These are phyloP conservation scores for Heteromurus nitidus DNA, from an alignment of 2,888 invertebrate species.

Conservation along the genomic window DNA sequence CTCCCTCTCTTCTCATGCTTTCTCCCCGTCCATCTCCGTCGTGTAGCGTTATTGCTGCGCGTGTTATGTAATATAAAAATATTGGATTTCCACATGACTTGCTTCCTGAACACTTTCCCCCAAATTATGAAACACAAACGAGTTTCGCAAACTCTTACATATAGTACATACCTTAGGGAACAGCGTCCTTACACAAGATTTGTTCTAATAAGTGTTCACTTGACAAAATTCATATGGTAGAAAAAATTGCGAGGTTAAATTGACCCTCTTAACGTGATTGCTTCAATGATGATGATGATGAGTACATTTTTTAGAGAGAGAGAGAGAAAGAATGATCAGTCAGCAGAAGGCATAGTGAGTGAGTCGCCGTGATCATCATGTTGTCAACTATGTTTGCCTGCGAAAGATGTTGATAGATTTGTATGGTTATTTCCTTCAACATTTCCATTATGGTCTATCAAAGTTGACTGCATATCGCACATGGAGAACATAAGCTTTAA, in stretches of 20 bases:
- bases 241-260: constrained; percentile 15
- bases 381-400: neutral
- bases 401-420: no score
- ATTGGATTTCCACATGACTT: constrained; percentile 16
- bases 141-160: no score
- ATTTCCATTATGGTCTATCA: no score
- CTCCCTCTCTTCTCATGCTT: no score
- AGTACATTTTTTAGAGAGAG: no score
- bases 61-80: constrained; percentile 11
- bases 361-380: neutral
- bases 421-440: no score
- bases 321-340: neutral
- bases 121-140: constrained; percentile 6
- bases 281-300: neutral
- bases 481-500: no score
- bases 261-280: constrained; percentile 21
- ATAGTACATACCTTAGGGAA: neutral
- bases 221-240: neutral
- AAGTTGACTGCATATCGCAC: no score
- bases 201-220: neutral
- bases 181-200: neutral
- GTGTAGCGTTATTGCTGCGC: neutral
- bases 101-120: neutral
- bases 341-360: neutral
- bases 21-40: no score